Percentiles rank a stretch among this genome's conserved stretches.
Evolutionary conservation across 2,113 vertebrate genomes (phyloP).

Genomic region (Tinamus guttatus): DNA sequence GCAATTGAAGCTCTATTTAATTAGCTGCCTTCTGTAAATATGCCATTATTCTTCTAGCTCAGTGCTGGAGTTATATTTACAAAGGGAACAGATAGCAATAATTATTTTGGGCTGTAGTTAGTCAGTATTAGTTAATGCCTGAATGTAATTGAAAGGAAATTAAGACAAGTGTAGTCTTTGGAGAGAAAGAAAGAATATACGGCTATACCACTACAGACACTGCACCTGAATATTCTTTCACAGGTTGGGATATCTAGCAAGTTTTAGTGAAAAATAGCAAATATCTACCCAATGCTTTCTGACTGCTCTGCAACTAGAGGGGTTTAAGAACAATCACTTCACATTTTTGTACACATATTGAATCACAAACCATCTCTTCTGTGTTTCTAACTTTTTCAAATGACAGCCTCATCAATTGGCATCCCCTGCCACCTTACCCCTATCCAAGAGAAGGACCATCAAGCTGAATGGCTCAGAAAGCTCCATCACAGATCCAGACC

Average conservation of each 20-base stretch:
- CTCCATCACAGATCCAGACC: neutral
- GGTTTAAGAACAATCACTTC: neutral
- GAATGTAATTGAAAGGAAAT: slow-evolving; percentile 76
- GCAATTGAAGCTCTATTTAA: slow-evolving; percentile 83
- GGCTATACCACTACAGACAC: neutral
- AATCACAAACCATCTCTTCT: neutral
- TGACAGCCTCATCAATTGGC: neutral
- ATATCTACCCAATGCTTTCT: neutral
- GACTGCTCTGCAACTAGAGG: neutral
- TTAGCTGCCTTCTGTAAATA: slow-evolving; percentile 84
- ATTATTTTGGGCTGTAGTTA: slow-evolving; percentile 79
- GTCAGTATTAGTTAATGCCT: slow-evolving; percentile 85
- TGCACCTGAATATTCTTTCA: slow-evolving; percentile 23
- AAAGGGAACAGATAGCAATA: slow-evolving; percentile 80
- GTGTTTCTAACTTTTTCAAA: neutral
- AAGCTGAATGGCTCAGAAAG: neutral
- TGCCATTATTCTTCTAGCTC: slow-evolving; percentile 79
- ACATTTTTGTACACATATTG: neutral
- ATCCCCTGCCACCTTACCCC: neutral
- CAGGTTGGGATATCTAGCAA: neutral
- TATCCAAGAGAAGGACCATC: neutral
- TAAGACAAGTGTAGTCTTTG: slow-evolving; percentile 72
- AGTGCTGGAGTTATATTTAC: slow-evolving; percentile 79
- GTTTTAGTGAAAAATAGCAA: neutral
- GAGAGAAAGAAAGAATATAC: neutral